Percentiles rank a stretch among this genome's conserved stretches.
Evolutionary conservation across 2,888 invertebrate species (phyloP).

Genomic region (Lasioglossum zephyrum): DNA sequence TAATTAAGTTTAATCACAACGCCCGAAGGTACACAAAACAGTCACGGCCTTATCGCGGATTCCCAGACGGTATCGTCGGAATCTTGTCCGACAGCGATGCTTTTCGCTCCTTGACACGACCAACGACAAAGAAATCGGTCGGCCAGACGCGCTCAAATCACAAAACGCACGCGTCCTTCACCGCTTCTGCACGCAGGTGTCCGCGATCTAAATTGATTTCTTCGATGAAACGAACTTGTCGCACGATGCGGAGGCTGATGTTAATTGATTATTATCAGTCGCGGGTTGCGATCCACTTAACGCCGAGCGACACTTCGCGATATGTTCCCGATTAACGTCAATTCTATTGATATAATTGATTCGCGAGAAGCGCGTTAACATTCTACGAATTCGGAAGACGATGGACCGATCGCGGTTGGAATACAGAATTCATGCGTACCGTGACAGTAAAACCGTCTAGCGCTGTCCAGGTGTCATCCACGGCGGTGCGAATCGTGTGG

Average conservation of each 20-base stretch:
- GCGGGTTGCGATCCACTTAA: slow-evolving; percentile 5
- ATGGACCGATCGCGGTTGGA: background rate
- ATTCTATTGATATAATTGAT: background rate
- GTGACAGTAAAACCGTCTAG: slow-evolving; percentile 51
- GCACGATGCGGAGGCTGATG: slow-evolving; percentile 1
- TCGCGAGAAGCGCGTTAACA: background rate
- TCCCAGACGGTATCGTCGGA: slow-evolving; percentile 41
- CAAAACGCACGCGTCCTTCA: slow-evolving; percentile 57
- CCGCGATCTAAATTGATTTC: slow-evolving; percentile 1
- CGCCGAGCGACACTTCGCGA: background rate
- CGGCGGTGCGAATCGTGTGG: background rate
- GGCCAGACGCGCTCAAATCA: slow-evolving; percentile 48
- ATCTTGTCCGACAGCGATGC: slow-evolving; percentile 47
- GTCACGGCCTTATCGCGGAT: slow-evolving; percentile 27
- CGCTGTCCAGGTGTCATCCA: slow-evolving; percentile 24
- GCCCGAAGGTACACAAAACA: slow-evolving; percentile 3
- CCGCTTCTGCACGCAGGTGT: slow-evolving; percentile 36
- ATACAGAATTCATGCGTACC: slow-evolving; percentile 52
- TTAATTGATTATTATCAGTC: background rate
- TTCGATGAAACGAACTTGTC: slow-evolving; percentile 16
- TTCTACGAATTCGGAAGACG: background rate
- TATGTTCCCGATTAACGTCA: background rate
- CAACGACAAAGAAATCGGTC: slow-evolving; percentile 62
- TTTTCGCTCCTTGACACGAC: slow-evolving; percentile 56
- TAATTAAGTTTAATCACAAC: slow-evolving; percentile 55